Conservation (phyloP, 1,140 invertebrate species). For the Galleria mellonella region DNA sequence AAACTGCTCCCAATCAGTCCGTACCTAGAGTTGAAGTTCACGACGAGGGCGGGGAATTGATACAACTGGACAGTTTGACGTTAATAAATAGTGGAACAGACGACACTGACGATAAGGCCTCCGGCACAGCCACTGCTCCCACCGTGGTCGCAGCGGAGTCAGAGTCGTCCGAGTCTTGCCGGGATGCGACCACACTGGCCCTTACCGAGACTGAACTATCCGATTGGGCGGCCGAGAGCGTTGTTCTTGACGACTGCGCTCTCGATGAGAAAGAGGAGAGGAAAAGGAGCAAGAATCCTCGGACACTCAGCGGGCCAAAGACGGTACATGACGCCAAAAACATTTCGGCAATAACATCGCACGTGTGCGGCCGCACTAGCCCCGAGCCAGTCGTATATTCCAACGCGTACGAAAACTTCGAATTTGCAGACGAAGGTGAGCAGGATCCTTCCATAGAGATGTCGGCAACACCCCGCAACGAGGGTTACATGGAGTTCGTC, state of each 20-base stretch:
- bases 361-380: conserved; percentile 49
- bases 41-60: conserved; percentile 78
- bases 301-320: conserved; percentile 51
- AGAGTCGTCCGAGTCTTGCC: conserved; percentile 73
- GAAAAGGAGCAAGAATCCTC: conserved; percentile 42
- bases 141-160: conserved; percentile 42
- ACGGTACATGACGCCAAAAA: conserved; percentile 56
- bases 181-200: conserved; percentile 79
- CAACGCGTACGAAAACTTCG: conserved; percentile 55
- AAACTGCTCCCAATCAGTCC: conserved; percentile 43
- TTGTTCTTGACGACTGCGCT: conserved; percentile 82
- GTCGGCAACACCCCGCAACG: conserved; percentile 39
- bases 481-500: conserved; percentile 62
- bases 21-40: conserved; percentile 80
- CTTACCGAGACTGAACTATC: conserved; percentile 89
- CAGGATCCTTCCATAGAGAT: conserved; percentile 49
- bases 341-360: conserved; percentile 40
- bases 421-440: conserved; percentile 62
- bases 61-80: conserved; percentile 77
- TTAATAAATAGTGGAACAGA: conserved; percentile 46
- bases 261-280: conserved; percentile 42
- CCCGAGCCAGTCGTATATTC: conserved; percentile 46
- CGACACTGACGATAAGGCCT: conserved; percentile 42
- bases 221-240: conserved; percentile 88
- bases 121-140: conserved; percentile 37